phyloP scores from a whole-genome alignment of 2,113 vertebrate genomes.

The Nestor notabilis region DNA sequence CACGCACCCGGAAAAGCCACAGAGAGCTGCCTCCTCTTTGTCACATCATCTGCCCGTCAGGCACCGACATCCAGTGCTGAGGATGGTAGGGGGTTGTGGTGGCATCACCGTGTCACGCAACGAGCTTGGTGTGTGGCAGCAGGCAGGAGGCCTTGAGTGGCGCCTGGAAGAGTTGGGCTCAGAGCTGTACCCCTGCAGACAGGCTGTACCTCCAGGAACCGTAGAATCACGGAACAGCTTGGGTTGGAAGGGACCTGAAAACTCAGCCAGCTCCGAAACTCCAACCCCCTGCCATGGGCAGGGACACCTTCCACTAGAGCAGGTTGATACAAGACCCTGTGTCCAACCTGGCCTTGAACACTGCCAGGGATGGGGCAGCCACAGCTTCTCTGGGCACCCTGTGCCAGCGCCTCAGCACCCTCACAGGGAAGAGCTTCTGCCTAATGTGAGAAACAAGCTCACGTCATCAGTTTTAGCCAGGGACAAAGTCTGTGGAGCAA shows the following conservation, averaged over 20 bases:
- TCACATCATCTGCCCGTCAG: accelerated
- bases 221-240: background rate
- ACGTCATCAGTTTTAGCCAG: no score
- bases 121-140: background rate
- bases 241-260: background rate
- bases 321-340: background rate
- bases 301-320: background rate
- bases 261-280: background rate
- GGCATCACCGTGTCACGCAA: accelerated
- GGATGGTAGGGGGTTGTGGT: accelerated
- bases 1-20: background rate
- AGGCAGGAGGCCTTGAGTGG: background rate
- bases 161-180: background rate
- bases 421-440: background rate
- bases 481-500: no score
- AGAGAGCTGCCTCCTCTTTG: accelerated
- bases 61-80: accelerated
- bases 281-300: no score
- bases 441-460: no score
- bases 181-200: accelerated
- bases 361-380: background rate
- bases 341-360: background rate
- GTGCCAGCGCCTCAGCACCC: accelerated
- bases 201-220: background rate
- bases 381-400: background rate